Evolutionary conservation across 1,140 invertebrate species (phyloP).

Genomic region (Neodiprion pinetum): DNA sequence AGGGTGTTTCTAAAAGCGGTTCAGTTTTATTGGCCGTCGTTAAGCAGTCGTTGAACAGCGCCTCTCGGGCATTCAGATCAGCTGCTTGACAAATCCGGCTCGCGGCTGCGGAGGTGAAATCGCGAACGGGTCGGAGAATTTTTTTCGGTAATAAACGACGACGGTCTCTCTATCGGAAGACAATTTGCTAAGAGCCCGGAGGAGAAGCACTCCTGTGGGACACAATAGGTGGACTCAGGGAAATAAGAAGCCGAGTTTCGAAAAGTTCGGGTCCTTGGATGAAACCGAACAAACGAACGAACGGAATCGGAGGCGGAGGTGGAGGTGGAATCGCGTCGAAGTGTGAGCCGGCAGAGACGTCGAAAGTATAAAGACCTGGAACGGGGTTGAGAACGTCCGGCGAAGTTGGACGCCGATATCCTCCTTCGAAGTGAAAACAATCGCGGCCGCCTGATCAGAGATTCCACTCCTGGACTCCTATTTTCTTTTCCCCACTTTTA

Average conservation of each 20-base stretch:
- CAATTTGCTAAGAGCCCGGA: conserved; percentile 35
- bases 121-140: background rate
- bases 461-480: background rate
- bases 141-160: background rate
- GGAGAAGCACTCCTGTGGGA: conserved; percentile 19
- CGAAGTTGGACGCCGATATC: conserved; percentile 26
- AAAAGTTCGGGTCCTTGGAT: background rate
- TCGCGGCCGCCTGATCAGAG: background rate
- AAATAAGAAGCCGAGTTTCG: conserved; percentile 15
- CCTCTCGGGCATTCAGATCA: background rate
- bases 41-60: too few relatives aligned
- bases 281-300: background rate
- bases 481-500: background rate
- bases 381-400: conserved; percentile 4
- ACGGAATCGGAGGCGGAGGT: background rate
- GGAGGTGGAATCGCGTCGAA: background rate
- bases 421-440: background rate
- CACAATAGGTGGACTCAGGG: conserved; percentile 17
- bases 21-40: too few relatives aligned
- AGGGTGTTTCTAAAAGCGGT: too few relatives aligned
- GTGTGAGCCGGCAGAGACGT: background rate
- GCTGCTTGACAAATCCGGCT: background rate
- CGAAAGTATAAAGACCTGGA: background rate
- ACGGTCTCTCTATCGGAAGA: conserved; percentile 23
- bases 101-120: background rate